These are phyloP conservation scores for Limnephilus rhombicus DNA, from an alignment of 2,888 invertebrate species.

Conservation along the genomic window DNA sequence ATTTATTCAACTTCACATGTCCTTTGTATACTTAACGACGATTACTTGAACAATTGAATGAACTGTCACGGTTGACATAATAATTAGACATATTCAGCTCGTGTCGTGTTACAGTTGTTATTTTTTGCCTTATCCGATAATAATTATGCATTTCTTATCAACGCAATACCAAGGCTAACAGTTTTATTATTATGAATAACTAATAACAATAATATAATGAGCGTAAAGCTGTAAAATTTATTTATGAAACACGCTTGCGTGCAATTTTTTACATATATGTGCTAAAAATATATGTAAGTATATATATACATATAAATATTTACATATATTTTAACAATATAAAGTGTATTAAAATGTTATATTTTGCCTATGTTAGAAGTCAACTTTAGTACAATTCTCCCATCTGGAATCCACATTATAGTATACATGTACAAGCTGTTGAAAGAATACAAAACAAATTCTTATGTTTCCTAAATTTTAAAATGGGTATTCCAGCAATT, in stretches of 20 bases:
- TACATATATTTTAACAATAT: no score
- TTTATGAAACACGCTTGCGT: not conserved
- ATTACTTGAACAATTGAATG: not conserved
- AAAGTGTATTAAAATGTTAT: no score
- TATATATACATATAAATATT: no score
- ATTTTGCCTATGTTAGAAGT: no score
- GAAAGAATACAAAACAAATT: no score
- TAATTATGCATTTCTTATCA: not conserved
- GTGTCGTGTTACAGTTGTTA: not conserved
- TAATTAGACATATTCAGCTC: not conserved
- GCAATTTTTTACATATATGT: not conserved
- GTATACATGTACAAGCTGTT: no score
- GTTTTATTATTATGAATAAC: not conserved
- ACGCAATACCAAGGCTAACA: not conserved
- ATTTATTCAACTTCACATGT: not conserved
- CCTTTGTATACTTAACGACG: not conserved
- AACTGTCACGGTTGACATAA: not conserved
- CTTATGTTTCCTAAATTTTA: no score
- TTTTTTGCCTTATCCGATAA: not conserved
- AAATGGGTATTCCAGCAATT: no score
- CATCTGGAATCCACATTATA: no score
- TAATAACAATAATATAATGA: not conserved
- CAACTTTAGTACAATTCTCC: no score
- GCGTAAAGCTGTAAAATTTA: not conserved
- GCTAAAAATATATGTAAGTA: no score